These are phyloP conservation scores for Chelonoidis abingdonii DNA, from an alignment of 2,113 vertebrate genomes.

Conservation along the genomic window DNA sequence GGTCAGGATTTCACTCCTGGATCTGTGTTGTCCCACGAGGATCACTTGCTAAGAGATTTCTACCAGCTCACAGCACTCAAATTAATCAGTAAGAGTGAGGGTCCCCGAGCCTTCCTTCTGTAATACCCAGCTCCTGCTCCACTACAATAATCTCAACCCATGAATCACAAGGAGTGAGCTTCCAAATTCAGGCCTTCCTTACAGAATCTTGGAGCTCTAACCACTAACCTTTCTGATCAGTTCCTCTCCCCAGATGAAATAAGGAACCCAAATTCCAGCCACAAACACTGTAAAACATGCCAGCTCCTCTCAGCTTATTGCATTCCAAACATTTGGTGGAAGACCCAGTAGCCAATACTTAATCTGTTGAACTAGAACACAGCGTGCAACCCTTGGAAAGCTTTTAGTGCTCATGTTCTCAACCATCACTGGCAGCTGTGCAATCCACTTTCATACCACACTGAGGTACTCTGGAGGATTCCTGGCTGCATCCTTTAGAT, in stretches of 20 bases:
- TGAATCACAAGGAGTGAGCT: no score
- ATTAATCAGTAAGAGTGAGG: background rate
- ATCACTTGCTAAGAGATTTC: background rate
- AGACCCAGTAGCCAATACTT: background rate
- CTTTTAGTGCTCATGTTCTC: background rate
- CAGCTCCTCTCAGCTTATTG: background rate
- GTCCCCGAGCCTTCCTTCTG: background rate
- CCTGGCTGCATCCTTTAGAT: background rate
- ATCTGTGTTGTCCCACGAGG: background rate
- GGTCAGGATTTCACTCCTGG: background rate
- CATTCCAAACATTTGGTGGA: background rate
- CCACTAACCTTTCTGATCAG: background rate
- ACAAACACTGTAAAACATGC: background rate
- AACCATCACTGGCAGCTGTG: background rate
- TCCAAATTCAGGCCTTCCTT: background rate
- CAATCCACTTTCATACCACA: background rate
- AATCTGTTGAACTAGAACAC: background rate
- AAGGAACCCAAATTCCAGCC: background rate
- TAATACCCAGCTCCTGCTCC: background rate
- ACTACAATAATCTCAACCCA: background rate
- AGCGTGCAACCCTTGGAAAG: background rate
- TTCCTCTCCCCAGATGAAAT: background rate
- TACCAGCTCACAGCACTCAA: background rate
- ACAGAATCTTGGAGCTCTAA: background rate
- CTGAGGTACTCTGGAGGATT: background rate